Base-by-base conservation (phyloP, 2,113 vertebrate genomes). In the Zosterops japonicus region DNA sequence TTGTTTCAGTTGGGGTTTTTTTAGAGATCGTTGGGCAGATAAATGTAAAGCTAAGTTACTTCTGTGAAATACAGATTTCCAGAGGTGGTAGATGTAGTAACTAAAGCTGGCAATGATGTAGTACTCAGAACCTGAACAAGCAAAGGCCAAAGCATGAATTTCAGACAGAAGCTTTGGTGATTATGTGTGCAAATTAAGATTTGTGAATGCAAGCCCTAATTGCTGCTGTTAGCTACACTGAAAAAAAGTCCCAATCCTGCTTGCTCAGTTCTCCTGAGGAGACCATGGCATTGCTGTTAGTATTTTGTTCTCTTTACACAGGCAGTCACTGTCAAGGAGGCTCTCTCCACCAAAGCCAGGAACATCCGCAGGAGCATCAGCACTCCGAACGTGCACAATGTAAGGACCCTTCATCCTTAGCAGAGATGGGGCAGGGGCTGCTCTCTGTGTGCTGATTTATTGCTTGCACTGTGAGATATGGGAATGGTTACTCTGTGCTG, bases 241-340 rank as follows among this genome's bases (percentile, higher is more conserved):
- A 19, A 27, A 35, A 36, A 44, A 77, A 39, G 36, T 8, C 10
- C 53, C 52, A 50, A 0, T 64, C 22, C 14, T 61, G 20, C 39
- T 64, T 24, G 41, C 41, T 84, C 4, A 6, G 27, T 31, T 71
- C 24, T 63, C 12, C 2, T 10, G 56, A 71, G 83, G 55, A 77
- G 29, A 28, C 56, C 11, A 1, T 17, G 46, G 36, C 52, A 8
- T 68, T 70, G 69, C 25, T 71, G 35, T 78, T 19, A 84, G 14
- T 29, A 39, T 41, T 21, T 14, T 46, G 9, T 28, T 49, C 61
- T 86, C 36, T 77, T 65, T 9, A 13, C 46, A 3, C 94, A 99
- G 99, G 99, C 99, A 6, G 99, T 99, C 82, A 99, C 99, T 0
- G 98, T 99, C 60, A 99, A 99, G 97, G 99, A 99, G 96, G 98